Evolutionary conservation across 2,113 vertebrate genomes (phyloP), one percentile per base, ranked within the genome.

Genomic region (Cnemophilus loriae): DNA sequence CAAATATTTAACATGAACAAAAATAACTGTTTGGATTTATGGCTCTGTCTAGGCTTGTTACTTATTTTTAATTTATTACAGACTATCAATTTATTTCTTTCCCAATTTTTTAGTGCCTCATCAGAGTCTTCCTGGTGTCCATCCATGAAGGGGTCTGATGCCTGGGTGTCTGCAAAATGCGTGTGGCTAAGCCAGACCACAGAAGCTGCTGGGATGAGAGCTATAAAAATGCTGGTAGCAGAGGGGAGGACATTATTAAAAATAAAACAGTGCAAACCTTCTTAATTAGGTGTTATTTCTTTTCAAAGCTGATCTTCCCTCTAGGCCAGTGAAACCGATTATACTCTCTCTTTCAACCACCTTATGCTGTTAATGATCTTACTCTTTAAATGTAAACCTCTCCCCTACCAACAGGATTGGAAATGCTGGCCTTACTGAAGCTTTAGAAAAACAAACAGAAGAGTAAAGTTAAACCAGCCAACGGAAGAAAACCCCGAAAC

Each of bases 221-320:
- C 57, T 35, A 1, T 13, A 27, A 59, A 67, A 75, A 37, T 1
- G 2, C 27, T 69, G 26, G 6, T 53, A 47, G 65, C 56, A 16
- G 32, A 67, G 35, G 18, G 24, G 27, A 83, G 33, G n/a, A 55
- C 6, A 4, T 67, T 55, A 87, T 87, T 91, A 83, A 79, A 85
- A 65, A 76, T 28, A 90, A 76, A 89, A 44, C 39, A 84, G 44
- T 83, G 63, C 57, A 82, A 92, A 87, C 74, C 69, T 87, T 60
- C 87, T 91, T 95, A 95, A 94, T 95, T 89, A 94, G 71, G 37
- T 42, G 39, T 8, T 95, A 59, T 83, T 83, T 94, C 71, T 93
- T 41, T 70, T 84, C 32, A 3, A 63, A 67, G 63, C 39, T 63
- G 59, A 65, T 94, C 82, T 93, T 91, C 39, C 59, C 82, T 88